Percentiles rank a stretch among this genome's conserved stretches.
These are phyloP conservation scores for Malurus melanocephalus DNA, from an alignment of 2,113 vertebrate species.

Conservation along the genomic window DNA sequence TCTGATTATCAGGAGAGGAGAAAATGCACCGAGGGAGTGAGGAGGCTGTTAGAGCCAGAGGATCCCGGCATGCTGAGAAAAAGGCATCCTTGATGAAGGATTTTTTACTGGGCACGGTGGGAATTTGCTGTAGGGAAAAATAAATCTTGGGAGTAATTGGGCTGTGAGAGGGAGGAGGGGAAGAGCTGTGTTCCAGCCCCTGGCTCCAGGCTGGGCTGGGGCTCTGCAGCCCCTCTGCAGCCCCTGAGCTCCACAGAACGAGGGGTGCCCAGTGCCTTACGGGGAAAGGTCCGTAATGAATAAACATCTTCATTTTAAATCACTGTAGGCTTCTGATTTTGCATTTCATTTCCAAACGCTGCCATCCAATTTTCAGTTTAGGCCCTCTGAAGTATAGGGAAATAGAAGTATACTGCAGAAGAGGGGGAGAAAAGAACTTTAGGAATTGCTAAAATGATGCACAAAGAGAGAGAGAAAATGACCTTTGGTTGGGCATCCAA, in stretches of 20 bases:
- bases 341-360: neutral
- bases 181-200: neutral
- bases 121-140: constrained; percentile 10
- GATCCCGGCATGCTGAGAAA: neutral
- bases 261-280: neutral
- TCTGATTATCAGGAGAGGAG: neutral
- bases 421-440: neutral
- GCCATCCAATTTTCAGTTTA: constrained; percentile 31
- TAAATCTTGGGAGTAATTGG: constrained; percentile 8
- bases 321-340: neutral
- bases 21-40: neutral
- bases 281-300: neutral
- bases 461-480: constrained; percentile 44
- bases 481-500: constrained; percentile 61
- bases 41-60: neutral
- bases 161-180: neutral
- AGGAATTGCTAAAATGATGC: constrained; percentile 41
- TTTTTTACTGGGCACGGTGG: neutral
- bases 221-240: neutral
- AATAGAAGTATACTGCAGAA: constrained; percentile 22
- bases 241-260: neutral
- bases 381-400: constrained; percentile 24
- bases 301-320: constrained; percentile 29
- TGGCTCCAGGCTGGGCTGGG: neutral
- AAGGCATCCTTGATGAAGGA: neutral